Evolutionary conservation across 2,113 vertebrate genomes (phyloP).

Genomic region (Morphnarchus princeps): DNA sequence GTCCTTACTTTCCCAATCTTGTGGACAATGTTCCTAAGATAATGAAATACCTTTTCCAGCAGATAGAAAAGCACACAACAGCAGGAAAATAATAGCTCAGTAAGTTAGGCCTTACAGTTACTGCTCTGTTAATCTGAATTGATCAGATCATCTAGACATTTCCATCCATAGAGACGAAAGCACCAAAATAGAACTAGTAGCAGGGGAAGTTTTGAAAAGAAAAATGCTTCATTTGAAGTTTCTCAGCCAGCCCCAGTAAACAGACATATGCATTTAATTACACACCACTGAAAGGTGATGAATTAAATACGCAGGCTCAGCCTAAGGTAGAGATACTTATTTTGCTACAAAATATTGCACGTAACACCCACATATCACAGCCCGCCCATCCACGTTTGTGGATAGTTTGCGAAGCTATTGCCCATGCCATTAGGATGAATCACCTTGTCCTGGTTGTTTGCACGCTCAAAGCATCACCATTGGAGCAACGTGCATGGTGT

Average conservation of each 20-base stretch:
- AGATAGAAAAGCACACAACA: neutral
- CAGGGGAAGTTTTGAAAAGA: neutral
- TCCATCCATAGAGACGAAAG: neutral
- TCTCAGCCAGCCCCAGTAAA: neutral
- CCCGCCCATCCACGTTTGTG: accelerated
- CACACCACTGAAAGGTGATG: neutral
- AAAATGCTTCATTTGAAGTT: neutral
- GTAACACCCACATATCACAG: neutral
- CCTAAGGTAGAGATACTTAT: neutral
- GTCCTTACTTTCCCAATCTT: neutral
- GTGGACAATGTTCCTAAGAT: neutral
- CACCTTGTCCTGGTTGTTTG: neutral
- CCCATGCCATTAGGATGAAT: neutral
- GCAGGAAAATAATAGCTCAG: neutral
- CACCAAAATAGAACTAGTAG: neutral
- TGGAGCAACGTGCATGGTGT: neutral
- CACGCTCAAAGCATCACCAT: neutral
- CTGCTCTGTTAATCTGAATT: neutral
- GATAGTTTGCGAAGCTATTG: neutral
- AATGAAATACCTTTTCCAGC: neutral
- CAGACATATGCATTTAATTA: neutral
- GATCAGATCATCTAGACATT: neutral
- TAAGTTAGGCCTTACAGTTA: neutral
- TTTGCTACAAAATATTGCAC: neutral
- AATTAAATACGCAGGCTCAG: neutral